A percentile compares a stretch with the other conserved stretches of the same genome.
Conservation (phyloP, 2,888 invertebrate species). For the Busseola fusca region DNA sequence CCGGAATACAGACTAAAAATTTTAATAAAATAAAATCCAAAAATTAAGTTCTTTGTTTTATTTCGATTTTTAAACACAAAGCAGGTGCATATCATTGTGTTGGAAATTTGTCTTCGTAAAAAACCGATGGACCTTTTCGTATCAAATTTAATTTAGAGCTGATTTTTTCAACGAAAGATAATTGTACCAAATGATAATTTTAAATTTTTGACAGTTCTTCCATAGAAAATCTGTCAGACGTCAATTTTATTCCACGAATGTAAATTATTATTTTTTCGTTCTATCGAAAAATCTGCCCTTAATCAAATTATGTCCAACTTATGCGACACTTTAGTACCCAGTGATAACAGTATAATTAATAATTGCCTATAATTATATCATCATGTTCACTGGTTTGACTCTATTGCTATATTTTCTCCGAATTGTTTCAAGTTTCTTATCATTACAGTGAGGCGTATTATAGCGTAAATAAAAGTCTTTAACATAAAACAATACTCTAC, state of each 20-base stretch:
- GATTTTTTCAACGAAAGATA: not conserved
- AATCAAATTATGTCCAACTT: not conserved
- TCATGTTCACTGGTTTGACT: not conserved
- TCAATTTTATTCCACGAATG: not conserved
- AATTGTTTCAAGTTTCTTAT: not conserved
- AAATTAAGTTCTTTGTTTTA: slow-evolving; percentile 61
- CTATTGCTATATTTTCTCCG: not conserved
- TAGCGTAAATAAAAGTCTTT: not conserved
- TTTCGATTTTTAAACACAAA: slow-evolving; percentile 21
- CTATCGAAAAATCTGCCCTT: not conserved
- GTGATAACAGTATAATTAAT: not conserved
- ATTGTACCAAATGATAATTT: not conserved
- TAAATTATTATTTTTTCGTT: not conserved
- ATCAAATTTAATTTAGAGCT: not conserved
- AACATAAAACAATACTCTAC: not conserved
- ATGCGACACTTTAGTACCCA: not conserved
- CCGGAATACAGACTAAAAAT: slow-evolving; percentile 79
- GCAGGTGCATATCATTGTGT: not conserved
- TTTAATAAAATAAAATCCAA: slow-evolving; percentile 82
- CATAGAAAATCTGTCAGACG: not conserved
- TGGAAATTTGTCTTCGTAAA: no score
- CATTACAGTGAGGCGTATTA: not conserved
- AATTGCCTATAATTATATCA: no score
- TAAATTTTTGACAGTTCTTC: not conserved
- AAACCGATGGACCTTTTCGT: no score